These are phyloP conservation scores for Asobara japonica DNA, from an alignment of 1,140 invertebrate species.

Conservation along the genomic window DNA sequence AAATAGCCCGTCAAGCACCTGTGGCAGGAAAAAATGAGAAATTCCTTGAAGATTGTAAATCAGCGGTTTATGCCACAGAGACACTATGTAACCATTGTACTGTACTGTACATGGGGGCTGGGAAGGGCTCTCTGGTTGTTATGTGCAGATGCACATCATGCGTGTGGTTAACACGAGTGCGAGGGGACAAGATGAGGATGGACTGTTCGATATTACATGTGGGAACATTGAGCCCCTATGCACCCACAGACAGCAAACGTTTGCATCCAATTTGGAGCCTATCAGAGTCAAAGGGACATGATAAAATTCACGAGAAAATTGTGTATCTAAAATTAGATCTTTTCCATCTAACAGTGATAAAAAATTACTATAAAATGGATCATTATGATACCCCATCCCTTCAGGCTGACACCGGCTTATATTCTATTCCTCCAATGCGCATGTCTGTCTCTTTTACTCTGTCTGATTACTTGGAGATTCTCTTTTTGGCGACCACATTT, in stretches of 20 bases:
- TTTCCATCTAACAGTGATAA: too few species aligned
- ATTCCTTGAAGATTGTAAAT: background rate
- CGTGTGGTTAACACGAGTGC: background rate
- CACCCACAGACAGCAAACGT: background rate
- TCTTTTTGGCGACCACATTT: too few species aligned
- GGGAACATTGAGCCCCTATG: background rate
- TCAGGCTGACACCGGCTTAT: too few species aligned
- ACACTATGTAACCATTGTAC: background rate
- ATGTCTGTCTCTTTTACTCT: too few species aligned
- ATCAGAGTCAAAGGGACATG: background rate
- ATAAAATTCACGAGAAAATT: too few species aligned
- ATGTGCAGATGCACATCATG: constrained; percentile 8
- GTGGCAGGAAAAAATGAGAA: background rate
- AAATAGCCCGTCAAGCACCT: background rate
- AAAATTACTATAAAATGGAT: too few species aligned
- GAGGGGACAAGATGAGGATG: constrained; percentile 1
- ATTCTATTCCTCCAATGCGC: too few species aligned
- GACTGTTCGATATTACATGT: background rate
- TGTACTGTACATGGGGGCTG: background rate
- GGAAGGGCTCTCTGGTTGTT: background rate
- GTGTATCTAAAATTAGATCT: too few species aligned
- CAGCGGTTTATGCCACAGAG: background rate
- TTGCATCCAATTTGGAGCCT: background rate
- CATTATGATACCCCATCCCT: too few species aligned
- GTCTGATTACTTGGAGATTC: too few species aligned